Percentiles rank a stretch among this genome's conserved stretches.
Conservation (phyloP, 1,140 invertebrate genomes). For the Atta colombica region DNA sequence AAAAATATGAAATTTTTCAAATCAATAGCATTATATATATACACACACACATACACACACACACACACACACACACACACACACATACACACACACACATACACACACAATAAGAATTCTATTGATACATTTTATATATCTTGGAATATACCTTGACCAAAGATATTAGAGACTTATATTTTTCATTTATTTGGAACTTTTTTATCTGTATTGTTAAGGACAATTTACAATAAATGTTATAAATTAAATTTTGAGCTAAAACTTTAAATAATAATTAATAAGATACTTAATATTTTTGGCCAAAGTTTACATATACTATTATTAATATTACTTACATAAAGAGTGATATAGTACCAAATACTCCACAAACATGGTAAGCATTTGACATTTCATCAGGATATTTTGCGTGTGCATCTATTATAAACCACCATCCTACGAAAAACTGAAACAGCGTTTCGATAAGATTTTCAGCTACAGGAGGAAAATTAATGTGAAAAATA, state of each 20-base stretch:
- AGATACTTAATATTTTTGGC: no score
- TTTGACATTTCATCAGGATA: constrained; percentile 91
- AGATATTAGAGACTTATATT: no score
- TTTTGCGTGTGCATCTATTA: constrained; percentile 96
- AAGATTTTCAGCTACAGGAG: background rate
- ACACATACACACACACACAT: no score
- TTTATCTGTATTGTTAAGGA: no score
- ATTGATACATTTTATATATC: background rate
- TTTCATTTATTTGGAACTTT: no score
- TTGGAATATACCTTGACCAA: background rate
- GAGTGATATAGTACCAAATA: constrained; percentile 97
- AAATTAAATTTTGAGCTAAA: no score
- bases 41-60: no score
- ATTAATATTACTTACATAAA: constrained; percentile 92
- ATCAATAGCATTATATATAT: background rate
- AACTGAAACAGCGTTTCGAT: constrained; percentile 89
- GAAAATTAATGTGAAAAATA: background rate
- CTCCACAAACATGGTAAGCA: constrained; percentile 97
- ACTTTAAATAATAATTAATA: no score
- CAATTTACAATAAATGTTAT: no score
- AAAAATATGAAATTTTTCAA: constrained; percentile 10
- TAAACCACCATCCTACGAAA: constrained; percentile 98
- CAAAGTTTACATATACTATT: background rate
- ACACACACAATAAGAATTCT: background rate
- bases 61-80: no score